A percentile compares a stretch with the other conserved stretches of the same genome.
phyloP scores from a whole-genome alignment of 1,140 invertebrate genomes.

The Drosophila suzukii region DNA sequence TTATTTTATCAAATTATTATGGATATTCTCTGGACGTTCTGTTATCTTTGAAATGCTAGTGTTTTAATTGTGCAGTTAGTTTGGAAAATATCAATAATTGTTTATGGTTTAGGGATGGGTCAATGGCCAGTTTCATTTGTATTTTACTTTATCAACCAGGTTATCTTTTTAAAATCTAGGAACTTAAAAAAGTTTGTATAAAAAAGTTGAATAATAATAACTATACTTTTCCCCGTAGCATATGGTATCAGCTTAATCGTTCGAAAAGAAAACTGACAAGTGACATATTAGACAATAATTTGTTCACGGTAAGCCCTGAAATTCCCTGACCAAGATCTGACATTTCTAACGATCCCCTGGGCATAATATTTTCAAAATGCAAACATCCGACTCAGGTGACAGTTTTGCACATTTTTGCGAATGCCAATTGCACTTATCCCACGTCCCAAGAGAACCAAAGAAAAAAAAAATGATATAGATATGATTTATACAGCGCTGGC shows the following conservation, averaged over 20 bases:
- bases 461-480: background rate
- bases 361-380: conserved; percentile 43
- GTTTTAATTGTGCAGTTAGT: too few relatives aligned
- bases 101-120: too few relatives aligned
- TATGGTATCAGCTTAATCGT: too few relatives aligned
- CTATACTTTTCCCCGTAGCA: too few relatives aligned
- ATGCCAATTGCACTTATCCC: conserved; percentile 47
- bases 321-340: background rate
- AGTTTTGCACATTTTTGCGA: conserved; percentile 42
- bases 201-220: too few relatives aligned
- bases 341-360: background rate
- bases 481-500: conserved; percentile 36
- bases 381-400: conserved; percentile 46
- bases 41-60: too few relatives aligned
- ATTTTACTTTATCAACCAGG: too few relatives aligned
- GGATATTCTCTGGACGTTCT: too few relatives aligned
- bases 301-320: conserved; percentile 5
- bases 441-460: conserved; percentile 18
- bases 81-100: too few relatives aligned
- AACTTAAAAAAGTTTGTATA: too few relatives aligned
- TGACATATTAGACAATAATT: background rate
- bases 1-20: background rate
- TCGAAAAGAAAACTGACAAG: background rate
- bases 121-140: too few relatives aligned
- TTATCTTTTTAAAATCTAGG: too few relatives aligned